Evolutionary conservation across 2,113 vertebrate genomes (phyloP).

Genomic region (Xyrauchen texanus): DNA sequence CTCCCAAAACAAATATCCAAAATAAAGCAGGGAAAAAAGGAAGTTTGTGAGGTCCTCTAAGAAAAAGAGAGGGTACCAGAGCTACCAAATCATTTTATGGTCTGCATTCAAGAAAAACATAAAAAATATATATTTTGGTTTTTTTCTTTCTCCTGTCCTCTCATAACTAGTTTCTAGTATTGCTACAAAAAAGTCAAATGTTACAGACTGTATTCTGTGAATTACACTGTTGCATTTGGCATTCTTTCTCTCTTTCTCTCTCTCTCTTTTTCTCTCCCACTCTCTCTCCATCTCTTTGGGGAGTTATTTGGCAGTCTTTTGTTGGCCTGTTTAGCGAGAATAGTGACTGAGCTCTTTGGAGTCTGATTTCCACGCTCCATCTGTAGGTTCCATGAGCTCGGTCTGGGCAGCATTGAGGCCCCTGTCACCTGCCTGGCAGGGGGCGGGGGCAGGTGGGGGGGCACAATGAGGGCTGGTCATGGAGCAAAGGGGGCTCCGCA

Average conservation of each 20-base stretch:
- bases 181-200: slow-evolving; percentile 79
- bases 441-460: slow-evolving; percentile 77
- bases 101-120: background rate
- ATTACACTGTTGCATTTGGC: slow-evolving; percentile 92
- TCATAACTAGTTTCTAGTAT: slow-evolving; percentile 66
- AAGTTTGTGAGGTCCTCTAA: too few relatives aligned
- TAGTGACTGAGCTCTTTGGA: slow-evolving; percentile 96
- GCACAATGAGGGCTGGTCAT: slow-evolving; percentile 84
- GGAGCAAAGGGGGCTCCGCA: slow-evolving; percentile 80
- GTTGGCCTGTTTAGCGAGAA: slow-evolving; percentile 86
- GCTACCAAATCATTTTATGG: slow-evolving; percentile 1
- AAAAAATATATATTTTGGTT: background rate
- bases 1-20: background rate
- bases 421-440: slow-evolving; percentile 99
- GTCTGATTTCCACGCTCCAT: slow-evolving; percentile 99
- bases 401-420: slow-evolving; percentile 89
- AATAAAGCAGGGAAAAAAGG: too few relatives aligned
- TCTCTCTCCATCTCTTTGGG: slow-evolving; percentile 62
- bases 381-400: slow-evolving; percentile 99
- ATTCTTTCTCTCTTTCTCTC: slow-evolving; percentile 52
- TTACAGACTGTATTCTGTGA: slow-evolving; percentile 80
- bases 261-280: slow-evolving; percentile 56
- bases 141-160: slow-evolving; percentile 19
- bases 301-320: slow-evolving; percentile 94
- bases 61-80: slow-evolving; percentile 65